A percentile compares a stretch with the other conserved stretches of the same genome.
Evolutionary conservation across 1,140 invertebrate genomes (phyloP).

Genomic region (Tetraneura akinire): DNA sequence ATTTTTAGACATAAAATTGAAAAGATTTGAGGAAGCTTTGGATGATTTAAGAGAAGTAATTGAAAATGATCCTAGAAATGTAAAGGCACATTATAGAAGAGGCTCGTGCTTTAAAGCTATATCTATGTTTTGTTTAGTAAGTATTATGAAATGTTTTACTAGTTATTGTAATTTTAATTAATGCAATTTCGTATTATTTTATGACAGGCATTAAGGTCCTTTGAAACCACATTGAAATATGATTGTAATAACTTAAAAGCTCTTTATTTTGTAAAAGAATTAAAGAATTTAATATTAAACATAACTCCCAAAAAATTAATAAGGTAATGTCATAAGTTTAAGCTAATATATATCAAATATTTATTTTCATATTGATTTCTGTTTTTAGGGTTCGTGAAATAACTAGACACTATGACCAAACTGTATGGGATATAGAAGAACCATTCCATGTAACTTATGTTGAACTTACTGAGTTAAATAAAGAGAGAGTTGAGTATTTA

Average conservation of each 20-base stretch:
- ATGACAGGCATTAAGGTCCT: conserved; percentile 41
- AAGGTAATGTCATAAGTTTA: conserved; percentile 3
- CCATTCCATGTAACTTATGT: conserved; percentile 16
- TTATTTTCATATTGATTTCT: background rate
- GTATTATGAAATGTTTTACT: background rate
- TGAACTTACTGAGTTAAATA: conserved; percentile 29
- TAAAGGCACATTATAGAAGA: conserved; percentile 48
- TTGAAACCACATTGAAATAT: conserved; percentile 43
- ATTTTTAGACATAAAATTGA: conserved; percentile 31
- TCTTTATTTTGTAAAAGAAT: conserved; percentile 29
- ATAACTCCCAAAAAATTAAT: conserved; percentile 25
- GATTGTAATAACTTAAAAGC: conserved; percentile 43
- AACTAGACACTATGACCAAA: conserved; percentile 47
- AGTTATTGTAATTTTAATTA: background rate
- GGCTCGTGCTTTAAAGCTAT: conserved; percentile 33
- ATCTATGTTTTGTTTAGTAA: conserved; percentile 42
- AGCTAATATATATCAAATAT: background rate
- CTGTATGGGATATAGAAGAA: conserved; percentile 47
- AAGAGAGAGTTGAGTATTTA: conserved; percentile 23
- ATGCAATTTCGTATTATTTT: background rate
- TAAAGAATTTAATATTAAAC: conserved; percentile 28
- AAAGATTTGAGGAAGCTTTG: conserved; percentile 6
- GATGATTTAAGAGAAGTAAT: conserved; percentile 46
- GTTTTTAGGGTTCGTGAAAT: conserved; percentile 40
- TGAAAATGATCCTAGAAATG: conserved; percentile 35